Base-by-base conservation (phyloP, 1,140 invertebrate species). In the Drosophila nasuta region DNA sequence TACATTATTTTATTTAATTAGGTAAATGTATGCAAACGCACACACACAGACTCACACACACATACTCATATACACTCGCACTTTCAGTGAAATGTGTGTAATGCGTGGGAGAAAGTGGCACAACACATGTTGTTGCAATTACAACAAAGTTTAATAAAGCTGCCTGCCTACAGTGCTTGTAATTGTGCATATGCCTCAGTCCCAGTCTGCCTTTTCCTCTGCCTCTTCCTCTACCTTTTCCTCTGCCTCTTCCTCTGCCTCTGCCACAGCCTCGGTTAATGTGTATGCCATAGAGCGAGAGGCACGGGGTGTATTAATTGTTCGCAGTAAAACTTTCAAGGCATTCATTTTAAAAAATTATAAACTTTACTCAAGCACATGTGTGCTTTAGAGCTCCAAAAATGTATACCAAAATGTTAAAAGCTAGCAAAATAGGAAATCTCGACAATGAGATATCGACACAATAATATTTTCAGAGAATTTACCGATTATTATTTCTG, bases 1-100 rank as follows among this genome's bases (percentile, higher is more conserved):
- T 85, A 85, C 85, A 88, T 89, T 88, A 88, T 88, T 89, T 89
- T 89, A 88, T 89, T 89, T 89, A 89, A 88, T 88, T 88, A 88
- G 83, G 85, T 83, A 88, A 89, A 88, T 89, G 85, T 88, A 88
- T 89, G 83, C 83, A 88, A 79, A 79, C 64, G 66, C 78, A 81
- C 52, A 69, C 70, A 79, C 54, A 65, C 49, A 38, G 54, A 49
- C 20, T 10, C 20, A 57, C 67, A 62, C 62, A 49, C 20, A n/a
- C 30, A 57, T 64, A 43, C 41, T 57, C 33, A 58, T 30, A 67
- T 67, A 60, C 57, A 59, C 25, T 33, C 76, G 62, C 28, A 48
- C 35, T 33, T 8, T 63, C 20, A 33, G 5, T 6, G n/a, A 52
- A 35, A 15, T 49, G n/a, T 25, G 33, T 25, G 33, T 25, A n/a